These are phyloP conservation scores for Bucco capensis DNA, from an alignment of 2,113 vertebrate species.

Conservation along the genomic window DNA sequence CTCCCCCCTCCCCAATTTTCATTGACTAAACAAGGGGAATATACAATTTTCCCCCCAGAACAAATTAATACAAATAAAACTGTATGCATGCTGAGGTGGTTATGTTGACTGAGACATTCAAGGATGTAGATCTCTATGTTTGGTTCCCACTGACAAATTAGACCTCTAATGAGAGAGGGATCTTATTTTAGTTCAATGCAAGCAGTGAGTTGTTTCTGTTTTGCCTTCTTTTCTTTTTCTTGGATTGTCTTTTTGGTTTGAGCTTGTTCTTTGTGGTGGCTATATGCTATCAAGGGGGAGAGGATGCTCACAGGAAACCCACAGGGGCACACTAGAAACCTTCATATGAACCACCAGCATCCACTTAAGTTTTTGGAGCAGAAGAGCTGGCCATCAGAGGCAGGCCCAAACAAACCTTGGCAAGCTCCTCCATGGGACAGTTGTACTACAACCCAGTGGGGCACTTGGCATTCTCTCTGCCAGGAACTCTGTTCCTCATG, in stretches of 20 bases:
- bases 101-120: conserved; percentile 57
- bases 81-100: conserved; percentile 49
- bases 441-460: neutral
- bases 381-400: neutral
- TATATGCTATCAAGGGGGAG: neutral
- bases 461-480: neutral
- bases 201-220: neutral
- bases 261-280: conserved; percentile 42
- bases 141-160: conserved; percentile 48
- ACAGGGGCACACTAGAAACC: neutral
- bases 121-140: neutral
- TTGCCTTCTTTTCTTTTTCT: neutral
- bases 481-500: neutral
- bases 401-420: neutral
- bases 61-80: conserved; percentile 44
- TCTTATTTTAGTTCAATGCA: conserved; percentile 11
- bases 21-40: conserved; percentile 51
- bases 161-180: conserved; percentile 31
- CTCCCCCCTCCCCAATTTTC: neutral
- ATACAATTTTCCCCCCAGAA: conserved; percentile 50
- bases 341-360: neutral
- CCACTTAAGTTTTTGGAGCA: neutral
- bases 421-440: neutral
- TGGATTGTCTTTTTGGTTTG: conserved; percentile 62
- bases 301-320: conserved; percentile 20